Percentiles rank a stretch among this genome's conserved stretches.
Conservation (phyloP, 1,140 invertebrate species). For the Drosophila kurseongensis region DNA sequence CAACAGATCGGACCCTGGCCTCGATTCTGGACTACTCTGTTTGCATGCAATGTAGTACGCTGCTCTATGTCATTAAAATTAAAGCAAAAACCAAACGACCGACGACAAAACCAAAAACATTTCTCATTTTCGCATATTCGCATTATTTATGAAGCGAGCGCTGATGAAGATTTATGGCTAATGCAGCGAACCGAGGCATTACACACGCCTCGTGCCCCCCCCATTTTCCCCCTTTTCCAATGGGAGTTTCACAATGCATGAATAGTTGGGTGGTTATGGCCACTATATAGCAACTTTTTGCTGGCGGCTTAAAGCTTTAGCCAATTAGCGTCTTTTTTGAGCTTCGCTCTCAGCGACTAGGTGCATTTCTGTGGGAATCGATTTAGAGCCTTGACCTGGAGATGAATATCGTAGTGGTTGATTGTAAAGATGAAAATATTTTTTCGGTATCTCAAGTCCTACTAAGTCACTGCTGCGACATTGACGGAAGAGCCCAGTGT, state of each 20-base stretch:
- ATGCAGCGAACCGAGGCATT: slow-evolving; percentile 59
- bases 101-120: slow-evolving; percentile 35
- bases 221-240: not conserved
- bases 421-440: not conserved
- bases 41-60: not conserved
- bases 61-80: slow-evolving; percentile 50
- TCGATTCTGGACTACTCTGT: not conserved
- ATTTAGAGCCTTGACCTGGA: slow-evolving; percentile 19
- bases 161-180: slow-evolving; percentile 75
- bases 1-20: slow-evolving; percentile 16
- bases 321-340: slow-evolving; percentile 36
- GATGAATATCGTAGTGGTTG: slow-evolving; percentile 7
- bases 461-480: no score
- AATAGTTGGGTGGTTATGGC: slow-evolving; percentile 9
- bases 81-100: slow-evolving; percentile 48
- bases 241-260: slow-evolving; percentile 10
- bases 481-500: no score
- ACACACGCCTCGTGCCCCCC: slow-evolving; percentile 23
- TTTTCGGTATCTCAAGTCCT: no score
- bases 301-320: slow-evolving; percentile 20
- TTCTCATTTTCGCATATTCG: slow-evolving; percentile 35
- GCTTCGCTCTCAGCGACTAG: slow-evolving; percentile 2
- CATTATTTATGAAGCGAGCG: slow-evolving; percentile 62
- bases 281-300: slow-evolving; percentile 16
- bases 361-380: slow-evolving; percentile 21